These are phyloP conservation scores for Melanotaenia trifasciata DNA, from an alignment of 2,797 vertebrate species.

Conservation along the genomic window DNA sequence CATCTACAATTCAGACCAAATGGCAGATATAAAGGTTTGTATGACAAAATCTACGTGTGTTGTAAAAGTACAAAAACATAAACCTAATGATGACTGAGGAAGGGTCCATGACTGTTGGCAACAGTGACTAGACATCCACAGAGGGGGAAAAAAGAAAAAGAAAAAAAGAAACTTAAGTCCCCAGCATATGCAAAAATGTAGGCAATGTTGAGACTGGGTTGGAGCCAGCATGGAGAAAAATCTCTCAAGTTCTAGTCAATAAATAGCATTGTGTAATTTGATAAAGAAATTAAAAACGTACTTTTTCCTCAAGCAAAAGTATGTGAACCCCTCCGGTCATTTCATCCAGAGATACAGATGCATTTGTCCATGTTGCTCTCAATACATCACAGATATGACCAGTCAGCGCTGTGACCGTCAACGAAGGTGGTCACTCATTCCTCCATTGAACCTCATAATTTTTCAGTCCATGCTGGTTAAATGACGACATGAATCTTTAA, in stretches of 20 bases:
- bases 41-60: conserved; percentile 57
- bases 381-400: conserved; percentile 25
- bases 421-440: conserved; percentile 17
- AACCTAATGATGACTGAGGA: conserved; percentile 56
- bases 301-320: conserved; percentile 58
- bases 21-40: conserved; percentile 62
- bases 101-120: conserved; percentile 76
- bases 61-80: conserved; percentile 63
- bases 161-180: conserved; percentile 64
- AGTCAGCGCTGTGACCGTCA: conserved; percentile 20
- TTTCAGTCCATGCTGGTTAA: conserved; percentile 39
- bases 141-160: conserved; percentile 33
- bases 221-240: conserved; percentile 79
- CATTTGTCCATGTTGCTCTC: conserved; percentile 55
- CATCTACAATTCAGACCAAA: conserved; percentile 52
- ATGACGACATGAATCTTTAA: conserved; percentile 24
- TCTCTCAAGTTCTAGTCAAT: conserved; percentile 81
- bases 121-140: conserved; percentile 63
- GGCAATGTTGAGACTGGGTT: conserved; percentile 69
- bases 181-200: conserved; percentile 70
- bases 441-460: conserved; percentile 1
- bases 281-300: conserved; percentile 48
- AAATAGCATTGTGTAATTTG: conserved; percentile 81
- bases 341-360: conserved; percentile 57
- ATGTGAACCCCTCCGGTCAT: conserved; percentile 59